Evolutionary conservation across 2,888 invertebrate genomes (phyloP).

Genomic region (Lymantria monacha): DNA sequence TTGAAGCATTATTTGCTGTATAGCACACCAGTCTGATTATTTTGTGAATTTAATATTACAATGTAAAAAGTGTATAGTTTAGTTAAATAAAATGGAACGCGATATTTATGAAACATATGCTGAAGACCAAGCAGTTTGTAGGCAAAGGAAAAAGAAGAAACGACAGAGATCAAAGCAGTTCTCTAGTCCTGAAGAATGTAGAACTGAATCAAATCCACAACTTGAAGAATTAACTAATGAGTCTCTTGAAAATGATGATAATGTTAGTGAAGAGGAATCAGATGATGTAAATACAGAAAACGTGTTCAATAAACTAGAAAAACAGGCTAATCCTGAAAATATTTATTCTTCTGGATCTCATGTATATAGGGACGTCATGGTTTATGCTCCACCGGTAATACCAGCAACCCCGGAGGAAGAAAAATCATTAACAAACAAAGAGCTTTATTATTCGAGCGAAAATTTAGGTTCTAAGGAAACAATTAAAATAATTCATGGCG

Average conservation of each 20-base stretch:
- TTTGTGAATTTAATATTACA: conserved; percentile 10
- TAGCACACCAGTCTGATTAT: conserved; percentile 10
- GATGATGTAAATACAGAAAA: conserved; percentile 5
- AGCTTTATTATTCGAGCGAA: background rate
- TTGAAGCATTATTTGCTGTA: conserved; percentile 9
- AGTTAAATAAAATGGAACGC: background rate
- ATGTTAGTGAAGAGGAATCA: conserved; percentile 14
- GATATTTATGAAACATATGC: conserved; percentile 12
- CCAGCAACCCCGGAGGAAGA: background rate
- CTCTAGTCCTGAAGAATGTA: conserved; percentile 7
- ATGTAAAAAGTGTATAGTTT: background rate
- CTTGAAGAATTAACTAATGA: conserved; percentile 7
- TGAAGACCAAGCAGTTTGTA: conserved; percentile 11
- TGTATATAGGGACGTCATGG: conserved; percentile 16
- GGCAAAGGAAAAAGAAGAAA: conserved; percentile 25
- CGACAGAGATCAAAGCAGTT: conserved; percentile 4
- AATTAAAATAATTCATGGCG: background rate
- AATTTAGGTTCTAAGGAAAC: background rate
- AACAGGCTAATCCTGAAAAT: background rate
- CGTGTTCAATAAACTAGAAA: background rate
- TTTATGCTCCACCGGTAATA: conserved; percentile 11
- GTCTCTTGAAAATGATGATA: conserved; percentile 13
- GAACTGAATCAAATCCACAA: conserved; percentile 17
- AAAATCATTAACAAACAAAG: background rate
- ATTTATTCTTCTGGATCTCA: background rate